Percentiles rank a stretch among this genome's conserved stretches.
These are phyloP conservation scores for Abrostola tripartita DNA, from an alignment of 2,888 invertebrate genomes.

Conservation along the genomic window DNA sequence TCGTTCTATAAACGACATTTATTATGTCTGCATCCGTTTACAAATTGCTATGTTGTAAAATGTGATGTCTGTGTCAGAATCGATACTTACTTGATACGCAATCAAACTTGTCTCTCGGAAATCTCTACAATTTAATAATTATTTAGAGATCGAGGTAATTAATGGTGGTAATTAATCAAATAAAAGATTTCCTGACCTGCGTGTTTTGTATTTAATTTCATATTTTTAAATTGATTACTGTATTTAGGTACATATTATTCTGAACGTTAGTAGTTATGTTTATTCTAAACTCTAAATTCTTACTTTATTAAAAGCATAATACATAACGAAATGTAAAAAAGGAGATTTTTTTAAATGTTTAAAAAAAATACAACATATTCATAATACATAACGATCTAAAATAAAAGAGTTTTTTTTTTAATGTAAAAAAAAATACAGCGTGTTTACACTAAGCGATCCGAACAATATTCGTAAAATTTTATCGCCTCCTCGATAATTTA, in stretches of 20 bases:
- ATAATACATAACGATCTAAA: too few relatives aligned
- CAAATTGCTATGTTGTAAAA: too few relatives aligned
- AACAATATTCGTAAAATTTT: not conserved
- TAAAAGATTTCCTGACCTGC: not conserved
- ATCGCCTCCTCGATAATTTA: conserved; percentile 24
- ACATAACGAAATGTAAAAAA: too few relatives aligned
- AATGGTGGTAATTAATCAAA: not conserved
- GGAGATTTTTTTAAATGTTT: too few relatives aligned
- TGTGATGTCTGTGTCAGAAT: too few relatives aligned
- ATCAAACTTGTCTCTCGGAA: not conserved
- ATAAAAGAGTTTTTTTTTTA: too few relatives aligned
- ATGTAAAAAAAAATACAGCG: too few relatives aligned
- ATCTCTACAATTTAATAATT: not conserved
- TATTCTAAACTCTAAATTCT: too few relatives aligned
- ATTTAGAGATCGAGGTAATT: not conserved
- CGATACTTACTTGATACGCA: not conserved
- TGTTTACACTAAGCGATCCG: not conserved
- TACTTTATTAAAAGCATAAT: too few relatives aligned
- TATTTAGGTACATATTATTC: not conserved
- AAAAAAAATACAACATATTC: too few relatives aligned
- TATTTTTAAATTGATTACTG: not conserved
- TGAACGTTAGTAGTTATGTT: not conserved
- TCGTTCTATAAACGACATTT: too few relatives aligned
- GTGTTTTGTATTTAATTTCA: conserved; percentile 1
- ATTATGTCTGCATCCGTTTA: too few relatives aligned